These are phyloP conservation scores for Drosophila sp. DNA, from an alignment of 1,140 invertebrate species.

Conservation along the genomic window DNA sequence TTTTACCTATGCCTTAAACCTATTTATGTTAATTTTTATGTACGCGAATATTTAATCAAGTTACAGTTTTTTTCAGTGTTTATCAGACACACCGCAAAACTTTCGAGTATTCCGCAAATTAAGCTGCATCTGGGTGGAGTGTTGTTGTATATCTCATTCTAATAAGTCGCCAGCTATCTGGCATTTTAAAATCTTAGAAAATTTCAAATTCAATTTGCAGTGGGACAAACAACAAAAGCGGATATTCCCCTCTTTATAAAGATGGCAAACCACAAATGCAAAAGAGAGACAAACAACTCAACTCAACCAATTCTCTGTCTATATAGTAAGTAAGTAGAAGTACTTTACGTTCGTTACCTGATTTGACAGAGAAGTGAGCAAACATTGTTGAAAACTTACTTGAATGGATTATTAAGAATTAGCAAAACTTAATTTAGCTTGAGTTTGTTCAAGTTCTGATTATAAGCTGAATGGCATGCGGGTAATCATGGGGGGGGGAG, in stretches of 20 bases:
- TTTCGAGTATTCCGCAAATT: slow-evolving; percentile 54
- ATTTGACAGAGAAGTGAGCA: slow-evolving; percentile 66
- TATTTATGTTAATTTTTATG: not conserved
- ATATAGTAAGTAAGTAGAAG: no score
- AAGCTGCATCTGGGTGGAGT: slow-evolving; percentile 24
- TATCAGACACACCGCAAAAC: slow-evolving; percentile 50
- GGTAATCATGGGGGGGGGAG: slow-evolving; percentile 13
- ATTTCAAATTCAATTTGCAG: slow-evolving; percentile 77
- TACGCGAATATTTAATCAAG: not conserved
- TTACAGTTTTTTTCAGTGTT: slow-evolving; percentile 18
- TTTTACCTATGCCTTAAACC: no score
- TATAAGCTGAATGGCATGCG: slow-evolving; percentile 25
- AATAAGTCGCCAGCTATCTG: slow-evolving; percentile 72
- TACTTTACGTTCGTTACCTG: slow-evolving; percentile 32
- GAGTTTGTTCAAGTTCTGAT: slow-evolving; percentile 12
- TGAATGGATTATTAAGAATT: slow-evolving; percentile 84
- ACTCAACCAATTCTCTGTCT: slow-evolving; percentile 17
- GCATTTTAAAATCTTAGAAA: slow-evolving; percentile 76
- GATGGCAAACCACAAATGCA: slow-evolving; percentile 33
- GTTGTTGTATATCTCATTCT: slow-evolving; percentile 49
- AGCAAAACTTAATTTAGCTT: slow-evolving; percentile 82
- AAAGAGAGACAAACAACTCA: not conserved
- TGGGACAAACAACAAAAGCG: slow-evolving; percentile 60
- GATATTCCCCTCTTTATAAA: not conserved
- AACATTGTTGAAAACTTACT: slow-evolving; percentile 74